Conservation (phyloP, 2,888 invertebrate species). For the Cosmopolites sordidus region DNA sequence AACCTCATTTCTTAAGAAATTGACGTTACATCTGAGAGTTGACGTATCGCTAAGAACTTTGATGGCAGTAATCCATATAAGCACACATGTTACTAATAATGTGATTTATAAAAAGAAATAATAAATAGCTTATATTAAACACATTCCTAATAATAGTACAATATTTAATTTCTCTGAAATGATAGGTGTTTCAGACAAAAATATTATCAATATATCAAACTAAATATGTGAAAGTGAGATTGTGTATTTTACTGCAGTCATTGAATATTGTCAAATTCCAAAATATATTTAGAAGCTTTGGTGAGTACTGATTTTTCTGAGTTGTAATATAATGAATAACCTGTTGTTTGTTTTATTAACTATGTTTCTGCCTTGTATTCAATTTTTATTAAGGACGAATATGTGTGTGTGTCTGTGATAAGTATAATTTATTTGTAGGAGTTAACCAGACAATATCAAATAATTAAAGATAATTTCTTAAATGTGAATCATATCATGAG, state of each 20-base stretch:
- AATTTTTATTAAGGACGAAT: no score
- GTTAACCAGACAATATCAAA: no score
- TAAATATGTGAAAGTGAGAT: background rate
- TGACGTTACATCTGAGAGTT: constrained; percentile 4
- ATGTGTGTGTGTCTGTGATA: no score
- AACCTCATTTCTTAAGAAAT: constrained; percentile 3
- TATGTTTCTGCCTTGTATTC: no score
- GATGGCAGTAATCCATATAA: constrained; percentile 4
- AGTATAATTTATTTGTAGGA: no score
- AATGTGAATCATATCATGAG: no score
- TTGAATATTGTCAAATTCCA: constrained; percentile 2
- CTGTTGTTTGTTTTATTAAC: no score
- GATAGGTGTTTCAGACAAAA: background rate
- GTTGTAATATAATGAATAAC: no score
- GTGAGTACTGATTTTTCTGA: no score
- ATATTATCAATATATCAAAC: background rate
- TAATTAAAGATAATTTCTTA: no score
- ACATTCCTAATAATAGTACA: constrained; percentile 25
- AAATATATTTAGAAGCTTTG: background rate
- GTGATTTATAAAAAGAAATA: constrained; percentile 27
- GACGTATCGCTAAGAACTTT: constrained; percentile 7
- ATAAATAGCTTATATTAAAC: constrained; percentile 8
- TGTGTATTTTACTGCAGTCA: background rate
- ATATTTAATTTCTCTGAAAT: constrained; percentile 3
- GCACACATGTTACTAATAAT: constrained; percentile 31